These are phyloP conservation scores for Petrocephalus sullivani DNA, from an alignment of 2,797 vertebrate species.

Conservation along the genomic window DNA sequence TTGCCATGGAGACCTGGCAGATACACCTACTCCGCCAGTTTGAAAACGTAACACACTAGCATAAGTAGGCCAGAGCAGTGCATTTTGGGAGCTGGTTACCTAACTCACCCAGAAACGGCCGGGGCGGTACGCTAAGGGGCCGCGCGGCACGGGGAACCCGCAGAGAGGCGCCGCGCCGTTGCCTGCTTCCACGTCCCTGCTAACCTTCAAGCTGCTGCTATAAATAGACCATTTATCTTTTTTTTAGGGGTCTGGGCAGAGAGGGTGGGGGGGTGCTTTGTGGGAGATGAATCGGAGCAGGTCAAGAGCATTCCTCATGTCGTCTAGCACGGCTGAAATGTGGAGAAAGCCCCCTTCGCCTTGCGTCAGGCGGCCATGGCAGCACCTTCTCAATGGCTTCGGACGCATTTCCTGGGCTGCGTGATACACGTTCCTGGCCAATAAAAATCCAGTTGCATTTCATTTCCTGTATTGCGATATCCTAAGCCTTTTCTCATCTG, in stretches of 20 bases:
- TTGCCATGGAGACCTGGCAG: slow-evolving; percentile 65
- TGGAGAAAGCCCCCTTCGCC: not conserved
- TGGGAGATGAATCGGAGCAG: not conserved
- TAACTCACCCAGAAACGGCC: slow-evolving; percentile 58
- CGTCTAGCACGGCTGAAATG: not conserved
- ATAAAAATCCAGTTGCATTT: not conserved
- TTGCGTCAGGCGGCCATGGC: not conserved
- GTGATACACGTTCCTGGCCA: not conserved
- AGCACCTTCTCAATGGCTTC: not conserved
- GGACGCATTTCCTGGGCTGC: not conserved
- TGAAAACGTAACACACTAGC: slow-evolving; percentile 43
- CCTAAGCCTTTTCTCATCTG: not conserved
- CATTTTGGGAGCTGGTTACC: slow-evolving; percentile 57
- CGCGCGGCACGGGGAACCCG: not conserved
- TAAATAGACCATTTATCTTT: not conserved
- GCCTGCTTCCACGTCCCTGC: not conserved
- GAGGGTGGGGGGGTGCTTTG: not conserved
- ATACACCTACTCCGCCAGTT: slow-evolving; percentile 56
- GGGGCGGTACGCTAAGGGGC: slow-evolving; percentile 34
- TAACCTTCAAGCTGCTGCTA: not conserved
- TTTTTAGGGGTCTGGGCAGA: slow-evolving; percentile 8
- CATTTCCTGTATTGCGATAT: not conserved
- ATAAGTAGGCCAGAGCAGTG: slow-evolving; percentile 63
- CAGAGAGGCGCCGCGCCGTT: not conserved
- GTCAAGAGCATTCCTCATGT: not conserved